Evolutionary conservation across 2,797 vertebrate genomes (phyloP), one percentile per base, ranked within the genome.

Genomic region (Takifugu rubripes): DNA sequence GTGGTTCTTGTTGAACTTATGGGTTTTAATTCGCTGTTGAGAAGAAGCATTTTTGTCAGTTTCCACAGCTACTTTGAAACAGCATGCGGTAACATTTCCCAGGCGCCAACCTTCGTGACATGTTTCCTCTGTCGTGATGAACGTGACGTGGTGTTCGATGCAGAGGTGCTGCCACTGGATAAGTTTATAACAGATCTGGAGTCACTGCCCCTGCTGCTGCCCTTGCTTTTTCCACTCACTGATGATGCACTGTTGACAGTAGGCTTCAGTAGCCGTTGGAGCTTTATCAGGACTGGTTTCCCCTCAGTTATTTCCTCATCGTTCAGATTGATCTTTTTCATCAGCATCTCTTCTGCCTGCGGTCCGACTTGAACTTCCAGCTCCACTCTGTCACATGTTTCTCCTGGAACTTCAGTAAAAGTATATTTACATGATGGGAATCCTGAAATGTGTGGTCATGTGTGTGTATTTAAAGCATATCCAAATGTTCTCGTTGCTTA

Each of bases 311-410:
- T 60, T n/a, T 87, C 80, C 0, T 70, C 82, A 31, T 83, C 72
- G 11, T 50, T 77, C 59, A 82, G 49, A 3, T 61, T 81, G 21
- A 87, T 85, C 26, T 87, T 74, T 24, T 82, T 79, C n/a, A 90
- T 72, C 54, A 93, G 79, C 78, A 88, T 93, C 51, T 90, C 82
- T 72, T 89, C 88, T 66, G 91, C 87, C 59, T 70, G 90, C 64
- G 87, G 74, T 82, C 92, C 92, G 59, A 87, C 47, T 47, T 92
- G 88, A 48, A 94, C 26, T 56, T 95, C 91, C 56, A 93, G 16
- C 59, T 88, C 79, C 45, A 94, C 75, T 87, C 83, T 94, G 65
- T 93, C 90, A 59, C 93, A 60, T 2, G 45, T 53, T 68, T 70
- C 70, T 45, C 77, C 91, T 81, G 86, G 81, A 80, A 71, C 88